These are phyloP conservation scores for Orycteropus afer DNA, from an alignment of 2,113 vertebrate genomes.

Conservation along the genomic window DNA sequence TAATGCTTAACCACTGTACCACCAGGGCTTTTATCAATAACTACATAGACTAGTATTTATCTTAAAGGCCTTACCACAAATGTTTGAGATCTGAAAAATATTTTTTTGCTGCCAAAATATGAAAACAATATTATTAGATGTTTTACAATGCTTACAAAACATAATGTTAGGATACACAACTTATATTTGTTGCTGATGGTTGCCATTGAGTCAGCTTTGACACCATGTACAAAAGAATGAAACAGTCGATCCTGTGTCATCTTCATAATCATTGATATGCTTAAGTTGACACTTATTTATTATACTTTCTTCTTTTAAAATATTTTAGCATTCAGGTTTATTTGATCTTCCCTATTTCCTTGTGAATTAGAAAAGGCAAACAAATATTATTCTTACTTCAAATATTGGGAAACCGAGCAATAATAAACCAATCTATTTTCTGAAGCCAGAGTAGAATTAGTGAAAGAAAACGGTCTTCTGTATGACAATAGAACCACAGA, in stretches of 20 bases:
- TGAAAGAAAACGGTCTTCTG: background rate
- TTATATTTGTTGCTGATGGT: too few relatives aligned
- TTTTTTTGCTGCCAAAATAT: background rate
- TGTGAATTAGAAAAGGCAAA: background rate
- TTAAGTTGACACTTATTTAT: background rate
- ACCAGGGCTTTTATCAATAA: too few relatives aligned
- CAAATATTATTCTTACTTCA: slow-evolving; percentile 3
- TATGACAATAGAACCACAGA: background rate
- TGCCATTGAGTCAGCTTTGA: too few relatives aligned
- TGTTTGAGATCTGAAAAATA: background rate
- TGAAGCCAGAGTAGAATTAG: background rate
- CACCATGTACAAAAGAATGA: too few relatives aligned
- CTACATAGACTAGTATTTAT: background rate
- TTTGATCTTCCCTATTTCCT: background rate
- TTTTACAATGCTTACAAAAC: background rate
- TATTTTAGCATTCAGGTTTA: background rate
- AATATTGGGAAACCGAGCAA: background rate
- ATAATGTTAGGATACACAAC: background rate
- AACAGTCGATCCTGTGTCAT: too few relatives aligned
- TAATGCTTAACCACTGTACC: too few relatives aligned
- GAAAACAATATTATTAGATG: background rate
- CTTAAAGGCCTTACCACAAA: background rate
- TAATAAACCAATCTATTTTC: slow-evolving; percentile 14
- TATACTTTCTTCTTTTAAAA: background rate
- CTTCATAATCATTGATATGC: too few relatives aligned